Base-by-base conservation (phyloP, 1,140 invertebrate genomes). In the Helicoverpa armigera region DNA sequence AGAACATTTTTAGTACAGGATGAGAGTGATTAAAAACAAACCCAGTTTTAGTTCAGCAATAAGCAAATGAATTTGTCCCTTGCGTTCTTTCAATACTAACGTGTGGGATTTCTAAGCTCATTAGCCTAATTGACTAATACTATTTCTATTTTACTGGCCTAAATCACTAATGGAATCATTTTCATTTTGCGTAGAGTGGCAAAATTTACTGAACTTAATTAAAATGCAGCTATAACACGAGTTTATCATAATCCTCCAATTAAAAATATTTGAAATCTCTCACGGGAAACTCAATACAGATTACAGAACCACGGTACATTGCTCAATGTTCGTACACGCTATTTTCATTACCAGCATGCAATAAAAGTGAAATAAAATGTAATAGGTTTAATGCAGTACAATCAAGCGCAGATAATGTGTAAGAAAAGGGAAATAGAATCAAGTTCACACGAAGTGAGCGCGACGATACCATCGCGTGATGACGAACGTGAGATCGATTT, bases 301-400 rank as follows among this genome's bases (percentile, higher is more conserved):
- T 51, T 43, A 43, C 5, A 43, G 9, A 43, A 9, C 35, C 10
- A 11, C 2, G 16, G 11, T 14, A 53, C 5, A 54, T 50, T 69
- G 31, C 65, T 69, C 65, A 69, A 50, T 35, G 35, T n/a, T 43
- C 14, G 31, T 51, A 51, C 67, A 72, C 69, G 50, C 23, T n/a
- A 54, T 53, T 72, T 53, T 31, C 50, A 54, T 72, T 72, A 72
- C 23, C 23, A 9, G 23, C 69, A 72, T 72, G 69, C 50, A 54
- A 72, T 72, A 54, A 72, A 69, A 51, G 43, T 69, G 65, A 48
- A 50, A 51, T 65, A 65, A 65, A 65, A 48, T 65, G 23, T 61
- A 61, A 61, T 61, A 61, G 58, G 23, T 61, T 31, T 29, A 61
- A 12, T 12, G 23, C 23, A 67, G 35, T 67, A 18, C n/a, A 67